Evolutionary conservation across 2,113 vertebrate species (phyloP).

Genomic region (Megaleporinus macrocephalus): DNA sequence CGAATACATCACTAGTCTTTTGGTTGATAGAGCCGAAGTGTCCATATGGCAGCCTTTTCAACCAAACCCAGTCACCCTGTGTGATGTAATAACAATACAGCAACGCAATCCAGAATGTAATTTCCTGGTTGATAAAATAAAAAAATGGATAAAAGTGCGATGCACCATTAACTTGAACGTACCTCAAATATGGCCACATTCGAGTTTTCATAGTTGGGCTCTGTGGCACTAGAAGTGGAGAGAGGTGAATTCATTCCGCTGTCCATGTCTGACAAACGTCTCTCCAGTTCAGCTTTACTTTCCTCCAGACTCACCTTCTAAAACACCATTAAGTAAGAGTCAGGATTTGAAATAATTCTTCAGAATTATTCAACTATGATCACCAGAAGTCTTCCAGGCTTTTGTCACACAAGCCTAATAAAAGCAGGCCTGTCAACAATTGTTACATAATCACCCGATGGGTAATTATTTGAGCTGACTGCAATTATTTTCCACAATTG

Average conservation of each 20-base stretch:
- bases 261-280: conserved; percentile 44
- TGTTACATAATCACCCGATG: too few species aligned
- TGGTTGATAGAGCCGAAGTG: conserved; percentile 57
- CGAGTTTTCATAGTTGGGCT: conserved; percentile 67
- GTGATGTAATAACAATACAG: not conserved
- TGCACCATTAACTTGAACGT: not conserved
- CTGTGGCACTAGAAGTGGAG: conserved; percentile 43
- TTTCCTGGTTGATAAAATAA: not conserved
- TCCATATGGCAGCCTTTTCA: conserved; percentile 65
- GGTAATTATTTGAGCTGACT: too few species aligned
- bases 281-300: conserved; percentile 49
- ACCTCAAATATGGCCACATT: conserved; percentile 70
- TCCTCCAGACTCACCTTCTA: conserved; percentile 61
- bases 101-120: not conserved
- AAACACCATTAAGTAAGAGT: not conserved
- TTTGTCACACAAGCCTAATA: not conserved
- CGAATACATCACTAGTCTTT: conserved; percentile 60
- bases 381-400: not conserved
- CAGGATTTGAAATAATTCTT: not conserved
- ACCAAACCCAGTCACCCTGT: conserved; percentile 68
- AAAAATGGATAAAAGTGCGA: too few species aligned
- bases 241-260: conserved; percentile 47
- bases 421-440: too few species aligned
- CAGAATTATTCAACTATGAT: not conserved
- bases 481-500: too few species aligned